A percentile compares a stretch with the other conserved stretches of the same genome.
These are phyloP conservation scores for Lethocerus indicus DNA, from an alignment of 1,140 invertebrate genomes.

Conservation along the genomic window DNA sequence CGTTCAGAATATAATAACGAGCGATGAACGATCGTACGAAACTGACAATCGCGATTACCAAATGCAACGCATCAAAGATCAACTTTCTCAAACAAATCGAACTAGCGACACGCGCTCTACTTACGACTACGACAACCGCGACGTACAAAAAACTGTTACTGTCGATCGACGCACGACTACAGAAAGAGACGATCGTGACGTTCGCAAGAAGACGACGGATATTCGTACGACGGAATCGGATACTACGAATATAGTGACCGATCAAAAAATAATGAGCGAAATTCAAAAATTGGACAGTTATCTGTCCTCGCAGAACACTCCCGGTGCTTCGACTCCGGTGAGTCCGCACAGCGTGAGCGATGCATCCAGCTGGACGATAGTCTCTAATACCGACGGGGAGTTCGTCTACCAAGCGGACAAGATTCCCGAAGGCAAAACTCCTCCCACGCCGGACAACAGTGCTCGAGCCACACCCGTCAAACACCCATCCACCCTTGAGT, in stretches of 20 bases:
- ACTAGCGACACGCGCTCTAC: too few relatives aligned
- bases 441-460: neutral
- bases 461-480: constrained; percentile 10
- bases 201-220: too few relatives aligned
- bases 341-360: constrained; percentile 16
- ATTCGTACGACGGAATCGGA: too few relatives aligned
- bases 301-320: constrained; percentile 16
- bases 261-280: constrained; percentile 22
- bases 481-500: constrained; percentile 12
- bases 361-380: constrained; percentile 17
- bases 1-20: too few relatives aligned
- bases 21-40: too few relatives aligned
- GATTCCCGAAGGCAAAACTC: neutral
- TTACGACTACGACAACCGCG: too few relatives aligned
- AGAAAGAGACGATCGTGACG: too few relatives aligned
- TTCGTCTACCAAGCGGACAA: constrained; percentile 10
- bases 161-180: too few relatives aligned
- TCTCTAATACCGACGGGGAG: constrained; percentile 14
- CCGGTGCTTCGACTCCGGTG: constrained; percentile 14
- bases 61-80: too few relatives aligned
- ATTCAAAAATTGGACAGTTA: constrained; percentile 21
- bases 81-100: too few relatives aligned
- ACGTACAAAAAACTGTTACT: too few relatives aligned
- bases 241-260: constrained; percentile 14
- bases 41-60: too few relatives aligned